phyloP scores from a whole-genome alignment of 2,113 vertebrate genomes.

The Smithornis capensis region DNA sequence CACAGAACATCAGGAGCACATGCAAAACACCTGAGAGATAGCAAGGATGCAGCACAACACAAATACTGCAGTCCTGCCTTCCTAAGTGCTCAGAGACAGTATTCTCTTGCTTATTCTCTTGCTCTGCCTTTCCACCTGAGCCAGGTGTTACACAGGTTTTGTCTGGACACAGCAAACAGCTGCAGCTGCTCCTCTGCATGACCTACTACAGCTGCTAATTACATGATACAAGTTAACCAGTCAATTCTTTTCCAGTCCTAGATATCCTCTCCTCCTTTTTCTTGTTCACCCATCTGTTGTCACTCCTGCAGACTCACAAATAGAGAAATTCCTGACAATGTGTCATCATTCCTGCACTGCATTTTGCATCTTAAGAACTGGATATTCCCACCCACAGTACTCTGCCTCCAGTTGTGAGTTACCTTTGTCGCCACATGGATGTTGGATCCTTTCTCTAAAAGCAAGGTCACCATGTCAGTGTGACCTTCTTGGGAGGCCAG shows the following conservation, averaged over 20 bases:
- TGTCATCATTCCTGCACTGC: neutral
- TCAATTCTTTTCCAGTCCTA: neutral
- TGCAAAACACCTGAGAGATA: neutral
- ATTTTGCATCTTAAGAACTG: neutral
- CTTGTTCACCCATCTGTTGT: neutral
- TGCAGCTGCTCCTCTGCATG: neutral
- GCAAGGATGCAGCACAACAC: neutral
- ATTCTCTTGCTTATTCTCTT: neutral
- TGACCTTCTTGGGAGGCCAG: constrained; percentile 95
- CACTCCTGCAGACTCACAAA: neutral
- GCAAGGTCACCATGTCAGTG: constrained; percentile 85
- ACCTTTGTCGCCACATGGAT: constrained; percentile 92
- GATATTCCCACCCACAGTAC: neutral
- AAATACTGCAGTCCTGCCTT: neutral
- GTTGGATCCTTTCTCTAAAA: constrained; percentile 86
- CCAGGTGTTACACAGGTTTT: neutral
- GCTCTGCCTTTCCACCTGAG: neutral
- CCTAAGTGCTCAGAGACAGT: neutral
- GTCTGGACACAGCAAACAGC: neutral
- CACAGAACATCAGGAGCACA: neutral
- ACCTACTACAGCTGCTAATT: neutral
- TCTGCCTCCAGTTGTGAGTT: neutral
- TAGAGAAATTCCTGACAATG: neutral
- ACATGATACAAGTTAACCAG: neutral
- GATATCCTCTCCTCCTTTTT: neutral